Evolutionary conservation across 1,140 invertebrate genomes (phyloP), one percentile per base, ranked within the genome.

Genomic region (Calephelis virginiensis): DNA sequence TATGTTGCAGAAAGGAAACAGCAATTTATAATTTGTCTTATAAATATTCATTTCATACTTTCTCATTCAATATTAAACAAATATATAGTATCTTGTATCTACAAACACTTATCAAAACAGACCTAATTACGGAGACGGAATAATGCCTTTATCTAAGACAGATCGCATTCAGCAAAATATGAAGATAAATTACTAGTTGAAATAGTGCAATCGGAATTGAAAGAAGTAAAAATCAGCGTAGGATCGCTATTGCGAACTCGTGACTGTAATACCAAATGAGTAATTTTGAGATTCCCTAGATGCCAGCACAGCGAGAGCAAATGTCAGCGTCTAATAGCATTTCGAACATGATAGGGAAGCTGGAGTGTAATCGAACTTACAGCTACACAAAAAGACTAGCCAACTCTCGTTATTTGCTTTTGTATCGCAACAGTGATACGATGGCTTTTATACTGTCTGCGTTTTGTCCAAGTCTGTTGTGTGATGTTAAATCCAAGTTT

Each of bases 171-270:
- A 64, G 67, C 64, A 43, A 48, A 64, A 50, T 49, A 53, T 43
- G 79, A 79, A 85, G 83, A 85, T 75, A 86, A 88, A 89, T 90
- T 86, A 79, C 78, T 73, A 72, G 76, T 75, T 81, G 77, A 82
- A 89, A 86, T 87, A 83, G 80, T 81, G 83, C 86, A 86, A 85
- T 89, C 73, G 84, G 82, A 85, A 88, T 84, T 74, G 75, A 89
- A 88, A 89, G 86, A 90, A 88, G 86, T 88, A 89, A 89, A 90
- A 90, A 90, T 90, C 88, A 90, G 78, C 80, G 80, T 73, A 63
- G 78, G 73, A 80, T 76, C 70, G 81, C 73, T 81, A 83, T 77
- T 74, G 77, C 75, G 71, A 72, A 68, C 75, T 78, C 88, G 88
- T 89, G 88, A 86, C 85, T 85, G 74, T 83, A 90, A 89, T 90